Conservation (phyloP, 2,797 vertebrate species). For the Sebastes diploproa region DNA sequence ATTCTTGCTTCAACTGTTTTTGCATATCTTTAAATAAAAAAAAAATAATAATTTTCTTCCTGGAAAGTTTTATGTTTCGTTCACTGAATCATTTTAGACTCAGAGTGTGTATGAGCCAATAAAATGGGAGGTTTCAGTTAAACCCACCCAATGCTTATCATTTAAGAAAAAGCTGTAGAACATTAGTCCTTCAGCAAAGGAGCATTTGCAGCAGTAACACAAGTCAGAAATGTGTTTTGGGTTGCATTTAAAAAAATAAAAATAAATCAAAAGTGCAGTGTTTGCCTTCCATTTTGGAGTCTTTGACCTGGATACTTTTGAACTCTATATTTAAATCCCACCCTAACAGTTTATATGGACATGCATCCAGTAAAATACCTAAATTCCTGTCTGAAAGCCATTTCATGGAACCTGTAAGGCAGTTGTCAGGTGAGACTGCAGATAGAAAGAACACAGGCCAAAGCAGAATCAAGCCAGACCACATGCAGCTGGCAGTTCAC, state of each 20-base stretch:
- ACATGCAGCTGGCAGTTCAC: conserved; percentile 60
- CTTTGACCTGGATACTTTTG: neutral
- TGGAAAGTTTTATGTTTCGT: neutral
- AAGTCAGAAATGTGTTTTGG: neutral
- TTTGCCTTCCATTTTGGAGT: neutral
- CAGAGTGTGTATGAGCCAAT: neutral
- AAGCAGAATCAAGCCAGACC: conserved; percentile 72
- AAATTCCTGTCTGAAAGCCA: conserved; percentile 22
- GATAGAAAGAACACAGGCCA: conserved; percentile 71
- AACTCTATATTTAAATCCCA: neutral
- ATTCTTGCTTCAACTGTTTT: neutral
- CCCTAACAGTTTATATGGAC: neutral
- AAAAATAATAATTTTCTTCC: neutral
- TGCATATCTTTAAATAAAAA: neutral
- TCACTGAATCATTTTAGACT: neutral
- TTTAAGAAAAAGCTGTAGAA: neutral
- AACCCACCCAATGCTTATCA: neutral
- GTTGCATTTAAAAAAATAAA: neutral
- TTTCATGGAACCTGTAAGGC: conserved; percentile 78
- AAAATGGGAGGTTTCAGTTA: neutral
- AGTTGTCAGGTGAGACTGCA: conserved; percentile 73
- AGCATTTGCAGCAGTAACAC: conserved; percentile 11
- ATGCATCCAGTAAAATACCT: neutral
- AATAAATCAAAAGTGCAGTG: neutral
- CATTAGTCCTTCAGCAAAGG: neutral